Conservation (phyloP, 2,888 invertebrate species). For the Rhamnusium bicolor region DNA sequence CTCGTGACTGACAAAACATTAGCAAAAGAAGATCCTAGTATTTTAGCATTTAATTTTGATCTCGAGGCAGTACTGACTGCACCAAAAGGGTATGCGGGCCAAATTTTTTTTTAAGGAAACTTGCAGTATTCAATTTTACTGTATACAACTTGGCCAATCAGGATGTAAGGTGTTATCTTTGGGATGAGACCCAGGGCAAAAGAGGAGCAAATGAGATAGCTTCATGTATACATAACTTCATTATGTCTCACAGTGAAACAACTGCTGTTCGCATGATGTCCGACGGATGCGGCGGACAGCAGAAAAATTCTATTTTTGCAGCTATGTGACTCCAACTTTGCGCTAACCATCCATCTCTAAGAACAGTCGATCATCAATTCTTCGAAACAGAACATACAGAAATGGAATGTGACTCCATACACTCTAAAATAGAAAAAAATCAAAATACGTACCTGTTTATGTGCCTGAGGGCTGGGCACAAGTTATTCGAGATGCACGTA, state of each 20-base stretch:
- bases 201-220: conserved; percentile 28
- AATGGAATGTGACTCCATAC: conserved; percentile 35
- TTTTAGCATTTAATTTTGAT: conserved; percentile 59
- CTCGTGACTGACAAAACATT: conserved; percentile 56
- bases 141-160: conserved; percentile 61
- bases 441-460: conserved; percentile 34
- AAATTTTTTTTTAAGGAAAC: conserved; percentile 58
- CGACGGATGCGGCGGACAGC: conserved; percentile 39
- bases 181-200: conserved; percentile 14
- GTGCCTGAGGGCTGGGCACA: conserved; percentile 53
- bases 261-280: conserved; percentile 26
- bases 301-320: conserved; percentile 43
- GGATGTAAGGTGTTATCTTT: conserved; percentile 55
- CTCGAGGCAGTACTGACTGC: conserved; percentile 57
- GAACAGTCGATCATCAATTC: conserved; percentile 41
- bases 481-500: conserved; percentile 48
- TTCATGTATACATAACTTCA: not conserved
- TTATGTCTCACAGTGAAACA: not conserved
- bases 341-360: conserved; percentile 36
- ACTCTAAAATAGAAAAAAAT: conserved; percentile 53
- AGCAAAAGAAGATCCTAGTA: conserved; percentile 42
- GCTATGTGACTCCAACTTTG: conserved; percentile 41
- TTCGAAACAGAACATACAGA: conserved; percentile 36
- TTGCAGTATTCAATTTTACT: conserved; percentile 61
- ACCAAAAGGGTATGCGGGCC: conserved; percentile 57